Percentiles rank a stretch among this genome's conserved stretches.
phyloP scores from a whole-genome alignment of 2,113 vertebrate genomes.

The Oncorhynchus nerka region DNA sequence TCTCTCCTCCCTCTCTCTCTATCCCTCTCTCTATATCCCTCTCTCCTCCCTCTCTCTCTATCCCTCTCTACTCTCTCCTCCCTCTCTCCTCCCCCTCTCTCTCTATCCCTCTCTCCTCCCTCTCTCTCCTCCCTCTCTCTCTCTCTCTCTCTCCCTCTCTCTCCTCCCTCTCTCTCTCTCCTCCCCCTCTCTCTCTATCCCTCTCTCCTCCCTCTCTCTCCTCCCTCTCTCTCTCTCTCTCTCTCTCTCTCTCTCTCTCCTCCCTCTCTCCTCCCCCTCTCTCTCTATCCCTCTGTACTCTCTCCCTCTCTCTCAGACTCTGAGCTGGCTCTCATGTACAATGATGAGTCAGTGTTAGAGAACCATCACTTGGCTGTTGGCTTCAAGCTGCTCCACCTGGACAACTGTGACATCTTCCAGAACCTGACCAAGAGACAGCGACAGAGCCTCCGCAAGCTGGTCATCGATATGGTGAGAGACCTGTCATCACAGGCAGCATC shows the following conservation, averaged over 20 bases:
- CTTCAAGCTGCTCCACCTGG: constrained; percentile 88
- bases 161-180: rapidly evolving
- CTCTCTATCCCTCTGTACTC: not conserved
- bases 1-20: not conserved
- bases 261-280: no score
- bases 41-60: no score
- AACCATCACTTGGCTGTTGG: constrained; percentile 89
- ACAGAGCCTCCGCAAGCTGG: constrained; percentile 84
- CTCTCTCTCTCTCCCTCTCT: not conserved
- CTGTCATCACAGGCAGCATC: not conserved
- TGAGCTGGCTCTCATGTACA: constrained; percentile 88
- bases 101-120: no score
- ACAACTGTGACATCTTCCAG: constrained; percentile 90
- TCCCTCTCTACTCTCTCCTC: no score
- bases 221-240: no score
- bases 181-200: not conserved
- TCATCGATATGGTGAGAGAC: constrained; percentile 83
- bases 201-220: no score
- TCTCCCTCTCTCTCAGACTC: constrained; percentile 30
- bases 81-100: no score
- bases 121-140: no score
- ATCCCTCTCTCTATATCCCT: no score
- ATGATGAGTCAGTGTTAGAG: constrained; percentile 86
- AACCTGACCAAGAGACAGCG: constrained; percentile 84
- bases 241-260: no score